A percentile compares a stretch with the other conserved stretches of the same genome.
Evolutionary conservation across 2,888 invertebrate species (phyloP).

Genomic region (Prosopocoilus inquinatus): DNA sequence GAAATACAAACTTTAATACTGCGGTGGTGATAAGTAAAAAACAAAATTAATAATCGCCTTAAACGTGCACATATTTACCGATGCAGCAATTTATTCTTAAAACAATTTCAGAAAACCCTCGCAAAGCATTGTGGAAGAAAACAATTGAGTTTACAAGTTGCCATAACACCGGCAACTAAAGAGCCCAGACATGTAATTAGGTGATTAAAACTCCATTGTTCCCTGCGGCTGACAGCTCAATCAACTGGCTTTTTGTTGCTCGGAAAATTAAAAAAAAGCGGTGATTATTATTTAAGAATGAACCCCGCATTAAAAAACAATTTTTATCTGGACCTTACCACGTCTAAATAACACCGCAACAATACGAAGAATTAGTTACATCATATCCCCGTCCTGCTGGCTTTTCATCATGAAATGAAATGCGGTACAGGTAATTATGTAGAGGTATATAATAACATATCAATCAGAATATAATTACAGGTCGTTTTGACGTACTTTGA

Average conservation of each 20-base stretch:
- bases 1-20: too few species aligned
- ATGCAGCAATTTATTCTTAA: neutral
- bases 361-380: slow-evolving; percentile 19
- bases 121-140: slow-evolving; percentile 8
- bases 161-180: slow-evolving; percentile 45
- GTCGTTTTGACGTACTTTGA: slow-evolving; percentile 27
- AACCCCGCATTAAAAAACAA: slow-evolving; percentile 50
- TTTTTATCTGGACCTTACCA: slow-evolving; percentile 42
- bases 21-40: too few species aligned
- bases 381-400: slow-evolving; percentile 16
- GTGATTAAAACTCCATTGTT: slow-evolving; percentile 51
- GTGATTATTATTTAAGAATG: slow-evolving; percentile 46
- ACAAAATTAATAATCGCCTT: too few species aligned
- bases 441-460: slow-evolving; percentile 49
- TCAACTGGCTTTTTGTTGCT: slow-evolving; percentile 46
- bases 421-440: slow-evolving; percentile 40
- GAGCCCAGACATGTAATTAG: slow-evolving; percentile 49
- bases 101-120: slow-evolving; percentile 4
- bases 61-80: too few species aligned
- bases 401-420: slow-evolving; percentile 20
- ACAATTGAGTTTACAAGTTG: slow-evolving; percentile 39
- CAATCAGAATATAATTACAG: slow-evolving; percentile 46
- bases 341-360: slow-evolving; percentile 26
- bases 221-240: slow-evolving; percentile 50
- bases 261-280: slow-evolving; percentile 37